Base-by-base conservation (phyloP, 1,140 invertebrate genomes). In the Brachionus angularis region DNA sequence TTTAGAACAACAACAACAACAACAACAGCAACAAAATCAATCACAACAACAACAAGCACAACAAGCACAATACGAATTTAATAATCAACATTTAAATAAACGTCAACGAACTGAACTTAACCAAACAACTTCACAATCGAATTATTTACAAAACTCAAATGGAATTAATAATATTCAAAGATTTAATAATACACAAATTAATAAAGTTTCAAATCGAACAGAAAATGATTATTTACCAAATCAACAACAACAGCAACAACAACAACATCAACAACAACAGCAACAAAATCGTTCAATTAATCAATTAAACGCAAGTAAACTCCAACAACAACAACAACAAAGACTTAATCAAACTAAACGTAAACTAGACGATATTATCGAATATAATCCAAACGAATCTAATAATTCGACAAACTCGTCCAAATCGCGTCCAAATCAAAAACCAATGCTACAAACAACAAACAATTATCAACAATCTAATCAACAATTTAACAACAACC, bases 1-100 rank as follows among this genome's bases (percentile, higher is more conserved):
- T 33, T 25, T 58, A 21, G 53, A 58, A 23, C 53, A 58, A 14
- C 53, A 55, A 16, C 52, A 55, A n/a, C n/a, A n/a, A n/a, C n/a
- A n/a, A n/a, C n/a, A n/a, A n/a, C n/a, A n/a, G n/a, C n/a, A n/a
- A n/a, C n/a, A n/a, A n/a, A n/a, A n/a, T n/a, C 14, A 55, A 27
- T 5, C 52, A 55, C 27, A 21, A 33, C 52, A 39, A 7, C 25
- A 5, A 42, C 39, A 42, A 42, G 8, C 10, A 42, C 39, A 42
- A 42, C 39, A 7, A 42, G 8, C 10, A 42, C 39, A 42, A 42
- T n/a, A 42, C 3, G 14, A 5, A 3, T 14, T 14, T 42, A 14
- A 14, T 42, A 42, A 42, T 14, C 53, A 58, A 58, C 53, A 58
- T 14, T 36, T 36, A 36, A 58, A 34, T 18, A 58, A 58, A 58